These are phyloP conservation scores for Pycnomerus fuliginosus DNA, from an alignment of 2,888 invertebrate genomes.

Conservation along the genomic window DNA sequence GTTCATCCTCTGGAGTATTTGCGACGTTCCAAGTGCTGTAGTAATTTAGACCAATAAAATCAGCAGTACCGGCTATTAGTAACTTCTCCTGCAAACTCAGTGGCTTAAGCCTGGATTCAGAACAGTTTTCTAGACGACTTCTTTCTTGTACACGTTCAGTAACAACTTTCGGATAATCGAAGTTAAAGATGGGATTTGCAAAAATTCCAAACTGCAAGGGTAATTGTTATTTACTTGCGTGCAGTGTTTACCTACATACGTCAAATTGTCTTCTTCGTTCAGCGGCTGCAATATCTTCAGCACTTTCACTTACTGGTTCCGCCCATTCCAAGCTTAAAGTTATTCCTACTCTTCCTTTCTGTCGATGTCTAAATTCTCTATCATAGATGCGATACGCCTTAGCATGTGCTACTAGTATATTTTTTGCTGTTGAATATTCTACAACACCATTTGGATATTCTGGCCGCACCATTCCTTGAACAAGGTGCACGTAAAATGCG, in stretches of 20 bases:
- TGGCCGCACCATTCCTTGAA: neutral
- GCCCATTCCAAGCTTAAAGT: constrained; percentile 57
- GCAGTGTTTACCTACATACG: constrained; percentile 46
- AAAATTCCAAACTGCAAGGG: constrained; percentile 63
- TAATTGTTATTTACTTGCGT: neutral
- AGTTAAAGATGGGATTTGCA: constrained; percentile 61
- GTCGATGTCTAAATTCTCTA: neutral
- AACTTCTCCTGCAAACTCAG: constrained; percentile 61
- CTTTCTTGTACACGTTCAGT: constrained; percentile 54
- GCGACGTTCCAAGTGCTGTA: constrained; percentile 2
- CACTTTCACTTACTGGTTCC: constrained; percentile 53
- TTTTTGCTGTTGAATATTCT: neutral
- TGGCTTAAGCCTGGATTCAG: constrained; percentile 60
- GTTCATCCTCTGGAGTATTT: constrained; percentile 1
- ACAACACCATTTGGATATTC: neutral
- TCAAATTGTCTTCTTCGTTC: constrained; percentile 57
- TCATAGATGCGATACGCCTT: neutral
- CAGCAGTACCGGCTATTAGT: constrained; percentile 58
- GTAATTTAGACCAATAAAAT: constrained; percentile 59
- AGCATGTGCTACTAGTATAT: neutral
- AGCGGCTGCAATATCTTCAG: constrained; percentile 55
- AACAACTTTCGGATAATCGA: constrained; percentile 67
- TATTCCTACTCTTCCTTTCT: constrained; percentile 57
- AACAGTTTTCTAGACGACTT: constrained; percentile 59
- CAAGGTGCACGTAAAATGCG: neutral